Base-by-base conservation (phyloP, 2,113 vertebrate species). In the Anhinga rufa region DNA sequence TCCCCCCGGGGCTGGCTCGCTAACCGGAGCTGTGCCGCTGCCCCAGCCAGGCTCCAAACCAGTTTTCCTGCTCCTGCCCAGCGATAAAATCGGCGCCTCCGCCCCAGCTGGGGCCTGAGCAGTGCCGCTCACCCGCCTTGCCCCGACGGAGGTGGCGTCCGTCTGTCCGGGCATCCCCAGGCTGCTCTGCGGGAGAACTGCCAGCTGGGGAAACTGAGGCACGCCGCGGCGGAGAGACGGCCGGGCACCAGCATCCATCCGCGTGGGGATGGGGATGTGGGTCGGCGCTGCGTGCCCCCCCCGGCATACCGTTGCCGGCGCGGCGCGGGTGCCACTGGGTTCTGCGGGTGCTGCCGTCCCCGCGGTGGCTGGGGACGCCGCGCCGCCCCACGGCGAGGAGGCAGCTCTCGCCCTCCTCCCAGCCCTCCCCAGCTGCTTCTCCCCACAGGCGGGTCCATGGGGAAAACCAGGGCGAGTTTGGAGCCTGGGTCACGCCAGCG, bases 141-240 rank as follows among this genome's bases (percentile, higher is more conserved):
- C 57, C 81, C 92, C 19, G 3, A 38, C 52, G 1, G 19, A 26
- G 21, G 31, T 28, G 94, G 94, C 87, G 92, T 95, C 95, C 68
- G 81, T 88, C 95, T 91, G 94, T 91, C 95, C 87, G 1, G 71
- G 80, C 17, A 9, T 58, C 81, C 92, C 84, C 6, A 25, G 48
- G 89, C 62, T 58, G 93, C 61, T 70, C 93, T 6, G 5, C 0
- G 14, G 93, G 88, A n/a, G 31, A 10, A 34, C 49, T 34, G 60
- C 74, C 93, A 77, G 36, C 34, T 44, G 90, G 86, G 94, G 95
- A 96, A 95, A 92, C 92, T 82, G 94, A 95, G 94, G 95, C 90
- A 92, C 65, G 10, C 42, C 4, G n/a, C 3, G 3, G 52, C 9
- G 2, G 40, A 12, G 72, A 51, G 78, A 55, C 7, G 49, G 58